A percentile compares a stretch with the other conserved stretches of the same genome.
Conservation (phyloP, 2,888 invertebrate genomes). For the Acrocera orbiculus region DNA sequence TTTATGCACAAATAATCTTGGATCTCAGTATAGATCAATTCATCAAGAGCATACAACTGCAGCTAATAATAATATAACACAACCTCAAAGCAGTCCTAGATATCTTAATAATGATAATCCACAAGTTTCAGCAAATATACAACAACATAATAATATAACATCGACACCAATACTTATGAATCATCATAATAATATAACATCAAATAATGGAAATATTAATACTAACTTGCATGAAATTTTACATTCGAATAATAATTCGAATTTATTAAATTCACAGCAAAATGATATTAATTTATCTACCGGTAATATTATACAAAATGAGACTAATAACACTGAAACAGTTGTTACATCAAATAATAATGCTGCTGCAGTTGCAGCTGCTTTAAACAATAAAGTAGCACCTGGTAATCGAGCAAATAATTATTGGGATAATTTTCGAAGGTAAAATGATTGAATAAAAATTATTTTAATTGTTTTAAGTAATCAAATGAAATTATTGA, state of each 20-base stretch:
- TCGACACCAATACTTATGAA: slow-evolving; percentile 27
- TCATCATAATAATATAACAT: slow-evolving; percentile 26
- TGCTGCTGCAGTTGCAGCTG: slow-evolving; percentile 24
- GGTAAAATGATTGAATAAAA: slow-evolving; percentile 47
- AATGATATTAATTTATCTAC: slow-evolving; percentile 14
- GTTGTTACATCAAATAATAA: slow-evolving; percentile 15
- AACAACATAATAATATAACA: slow-evolving; percentile 9
- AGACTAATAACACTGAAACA: slow-evolving; percentile 19
- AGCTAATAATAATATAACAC: no score
- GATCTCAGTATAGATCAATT: slow-evolving; percentile 8
- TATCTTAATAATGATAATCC: slow-evolving; percentile 11
- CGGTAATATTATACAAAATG: no score
- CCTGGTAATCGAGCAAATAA: slow-evolving; percentile 83
- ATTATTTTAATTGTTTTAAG: no score
- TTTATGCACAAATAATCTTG: background rate
- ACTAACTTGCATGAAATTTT: no score
- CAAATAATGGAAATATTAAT: no score
- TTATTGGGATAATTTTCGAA: slow-evolving; percentile 87
- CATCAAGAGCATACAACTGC: no score
- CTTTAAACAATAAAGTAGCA: slow-evolving; percentile 76
- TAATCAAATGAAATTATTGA: no score
- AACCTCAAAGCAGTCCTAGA: slow-evolving; percentile 15
- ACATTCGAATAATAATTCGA: slow-evolving; percentile 11
- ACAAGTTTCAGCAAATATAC: slow-evolving; percentile 15
- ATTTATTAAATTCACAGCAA: slow-evolving; percentile 10